Base-by-base conservation (phyloP, 2,113 vertebrate species). In the Numida meleagris region DNA sequence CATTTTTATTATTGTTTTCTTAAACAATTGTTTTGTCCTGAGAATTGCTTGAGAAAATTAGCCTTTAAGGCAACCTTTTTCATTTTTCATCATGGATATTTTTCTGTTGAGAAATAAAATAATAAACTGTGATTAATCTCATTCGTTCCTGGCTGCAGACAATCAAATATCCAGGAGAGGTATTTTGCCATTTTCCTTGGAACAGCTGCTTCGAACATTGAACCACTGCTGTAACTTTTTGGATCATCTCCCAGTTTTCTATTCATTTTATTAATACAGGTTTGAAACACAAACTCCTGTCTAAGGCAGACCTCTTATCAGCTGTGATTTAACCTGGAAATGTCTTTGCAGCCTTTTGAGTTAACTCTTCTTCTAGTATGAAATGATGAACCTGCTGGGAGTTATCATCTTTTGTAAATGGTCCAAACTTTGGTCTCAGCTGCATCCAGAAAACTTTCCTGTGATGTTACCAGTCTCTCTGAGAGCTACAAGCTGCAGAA, bases 301-400 rank as follows among this genome's bases (percentile, higher is more conserved):
- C 33, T 34, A 42, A 73, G 45, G 14, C 61, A 84, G n/a, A 34
- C 7, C 7, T 66, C 31, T 70, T 20, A 63, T 48, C 53, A 87
- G 48, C 67, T 90, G 62, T 73, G 86, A 70, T 82, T 79, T 80
- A 91, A 73, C 45, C 55, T 87, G 72, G 67, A 82, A 94, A 70
- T 73, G 36, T 84, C 86, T 84, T 63, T 66, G 40, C 25, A 87
- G 77, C 31, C 17, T 82, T 72, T 85, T 42, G 27, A 76, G 38
- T 11, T 55, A 71, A 76, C 76, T 80, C 29, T 16, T 62, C 50
- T 79, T 55, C 36, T 62, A 61, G 17, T 40, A 87, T 76, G 66
- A 59, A 87, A 89, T 23, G 24, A 45, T 89, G 33, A 94, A 50
- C 24, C 25, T 58, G 7, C 46, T 82, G 67, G 59, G 42, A 89